Evolutionary conservation across 2,888 invertebrate species (phyloP).

Genomic region (Boloria selene): DNA sequence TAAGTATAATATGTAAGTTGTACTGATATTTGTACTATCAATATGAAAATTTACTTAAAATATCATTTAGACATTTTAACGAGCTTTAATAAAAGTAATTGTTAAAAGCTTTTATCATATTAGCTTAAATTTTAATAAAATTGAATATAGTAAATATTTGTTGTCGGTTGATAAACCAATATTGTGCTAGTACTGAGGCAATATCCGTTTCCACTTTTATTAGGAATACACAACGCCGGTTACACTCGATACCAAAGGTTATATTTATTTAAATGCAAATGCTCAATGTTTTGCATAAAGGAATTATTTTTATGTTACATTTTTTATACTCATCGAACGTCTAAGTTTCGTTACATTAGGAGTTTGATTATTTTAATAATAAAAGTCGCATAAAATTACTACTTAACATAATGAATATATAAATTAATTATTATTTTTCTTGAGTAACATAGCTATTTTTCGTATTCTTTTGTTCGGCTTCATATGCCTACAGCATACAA

Average conservation of each 20-base stretch:
- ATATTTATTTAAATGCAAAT: conserved; percentile 15
- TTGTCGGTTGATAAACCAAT: conserved; percentile 7
- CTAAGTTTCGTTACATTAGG: background rate
- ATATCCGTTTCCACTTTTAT: conserved; percentile 26
- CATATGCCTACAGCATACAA: conserved; percentile 19
- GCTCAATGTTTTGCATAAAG: background rate
- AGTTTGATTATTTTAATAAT: background rate
- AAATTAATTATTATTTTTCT: background rate
- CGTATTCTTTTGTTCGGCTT: conserved; percentile 19
- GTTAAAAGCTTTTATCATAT: no score
- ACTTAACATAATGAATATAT: background rate
- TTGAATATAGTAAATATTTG: background rate
- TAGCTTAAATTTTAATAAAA: no score
- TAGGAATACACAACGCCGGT: conserved; percentile 21
- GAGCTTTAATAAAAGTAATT: no score
- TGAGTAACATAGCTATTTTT: background rate
- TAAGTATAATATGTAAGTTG: background rate
- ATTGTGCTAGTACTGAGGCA: conserved; percentile 24
- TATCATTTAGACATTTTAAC: no score
- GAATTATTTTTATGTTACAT: background rate
- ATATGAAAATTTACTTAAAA: background rate
- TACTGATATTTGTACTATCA: background rate
- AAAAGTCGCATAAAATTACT: background rate
- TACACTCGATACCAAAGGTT: conserved; percentile 12
- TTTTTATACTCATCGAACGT: no score